Conservation (phyloP, 2,113 vertebrate species). For the Larimichthys crocea region DNA sequence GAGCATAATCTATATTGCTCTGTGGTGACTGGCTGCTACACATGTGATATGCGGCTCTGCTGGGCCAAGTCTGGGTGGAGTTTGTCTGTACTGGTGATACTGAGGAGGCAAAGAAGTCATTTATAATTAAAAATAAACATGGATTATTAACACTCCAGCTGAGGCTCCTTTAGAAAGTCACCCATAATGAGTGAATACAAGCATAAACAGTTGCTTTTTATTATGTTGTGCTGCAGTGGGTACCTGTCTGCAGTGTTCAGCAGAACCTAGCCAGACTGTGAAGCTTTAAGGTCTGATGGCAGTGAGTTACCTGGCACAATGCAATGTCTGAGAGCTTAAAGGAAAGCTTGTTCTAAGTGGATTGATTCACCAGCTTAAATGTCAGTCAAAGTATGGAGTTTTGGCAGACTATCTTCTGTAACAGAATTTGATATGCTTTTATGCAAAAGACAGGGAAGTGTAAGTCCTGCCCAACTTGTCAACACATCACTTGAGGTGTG, state of each 20-base stretch:
- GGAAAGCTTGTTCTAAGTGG: constrained; percentile 65
- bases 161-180: constrained; percentile 44
- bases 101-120: constrained; percentile 41
- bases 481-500: constrained; percentile 18
- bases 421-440: constrained; percentile 49
- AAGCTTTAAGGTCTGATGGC: constrained; percentile 31
- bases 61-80: constrained; percentile 9
- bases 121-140: constrained; percentile 50
- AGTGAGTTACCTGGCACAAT: constrained; percentile 49
- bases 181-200: not conserved
- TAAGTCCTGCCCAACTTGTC: constrained; percentile 49
- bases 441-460: constrained; percentile 32
- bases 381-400: constrained; percentile 49
- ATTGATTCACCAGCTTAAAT: constrained; percentile 58
- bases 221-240: constrained; percentile 7
- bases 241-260: constrained; percentile 23
- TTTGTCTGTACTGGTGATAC: constrained; percentile 39
- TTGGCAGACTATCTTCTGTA: constrained; percentile 52
- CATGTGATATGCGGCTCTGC: not conserved
- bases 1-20: constrained; percentile 33
- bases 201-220: not conserved
- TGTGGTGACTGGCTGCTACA: constrained; percentile 18
- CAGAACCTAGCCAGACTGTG: constrained; percentile 3
- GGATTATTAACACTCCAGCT: constrained; percentile 55
- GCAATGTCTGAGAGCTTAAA: constrained; percentile 38